phyloP scores from a whole-genome alignment of 2,797 vertebrate species.

The Danionella dracula region DNA sequence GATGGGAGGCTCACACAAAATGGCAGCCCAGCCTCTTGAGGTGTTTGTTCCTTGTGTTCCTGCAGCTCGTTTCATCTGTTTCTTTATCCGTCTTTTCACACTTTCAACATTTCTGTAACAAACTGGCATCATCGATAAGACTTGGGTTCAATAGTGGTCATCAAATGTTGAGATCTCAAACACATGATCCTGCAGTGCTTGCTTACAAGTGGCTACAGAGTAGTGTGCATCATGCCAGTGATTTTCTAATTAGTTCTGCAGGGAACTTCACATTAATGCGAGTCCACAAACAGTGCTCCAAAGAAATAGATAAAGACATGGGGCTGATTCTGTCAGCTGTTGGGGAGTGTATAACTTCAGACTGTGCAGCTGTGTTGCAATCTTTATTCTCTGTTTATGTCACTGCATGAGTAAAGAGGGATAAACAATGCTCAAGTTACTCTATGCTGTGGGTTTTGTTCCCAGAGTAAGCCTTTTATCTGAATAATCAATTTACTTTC shows the following conservation, averaged over 20 bases:
- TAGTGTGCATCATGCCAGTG: neutral
- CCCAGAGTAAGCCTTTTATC: no score
- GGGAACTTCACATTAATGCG: neutral
- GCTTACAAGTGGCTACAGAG: slow-evolving; percentile 16
- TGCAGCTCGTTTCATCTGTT: neutral
- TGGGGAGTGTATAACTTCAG: neutral
- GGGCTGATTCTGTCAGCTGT: slow-evolving; percentile 9
- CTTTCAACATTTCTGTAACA: slow-evolving; percentile 2
- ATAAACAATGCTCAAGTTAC: neutral
- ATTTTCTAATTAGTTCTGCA: slow-evolving; percentile 18
- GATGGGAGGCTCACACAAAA: slow-evolving; percentile 43
- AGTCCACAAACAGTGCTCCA: neutral
- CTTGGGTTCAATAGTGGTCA: neutral
- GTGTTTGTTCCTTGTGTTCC: neutral
- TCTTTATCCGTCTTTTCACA: neutral
- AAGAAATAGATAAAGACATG: neutral
- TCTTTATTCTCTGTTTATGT: neutral
- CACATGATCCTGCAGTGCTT: slow-evolving; percentile 8
- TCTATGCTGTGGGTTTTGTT: neutral
- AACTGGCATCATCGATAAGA: slow-evolving; percentile 11
- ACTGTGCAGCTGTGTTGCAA: slow-evolving; percentile 12
- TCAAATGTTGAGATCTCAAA: slow-evolving; percentile 7
- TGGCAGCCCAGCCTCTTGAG: slow-evolving; percentile 36
- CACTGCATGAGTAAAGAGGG: neutral
- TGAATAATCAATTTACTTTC: no score